Conservation (phyloP, 2,797 vertebrate genomes). For the Leptatherina wallacei region DNA sequence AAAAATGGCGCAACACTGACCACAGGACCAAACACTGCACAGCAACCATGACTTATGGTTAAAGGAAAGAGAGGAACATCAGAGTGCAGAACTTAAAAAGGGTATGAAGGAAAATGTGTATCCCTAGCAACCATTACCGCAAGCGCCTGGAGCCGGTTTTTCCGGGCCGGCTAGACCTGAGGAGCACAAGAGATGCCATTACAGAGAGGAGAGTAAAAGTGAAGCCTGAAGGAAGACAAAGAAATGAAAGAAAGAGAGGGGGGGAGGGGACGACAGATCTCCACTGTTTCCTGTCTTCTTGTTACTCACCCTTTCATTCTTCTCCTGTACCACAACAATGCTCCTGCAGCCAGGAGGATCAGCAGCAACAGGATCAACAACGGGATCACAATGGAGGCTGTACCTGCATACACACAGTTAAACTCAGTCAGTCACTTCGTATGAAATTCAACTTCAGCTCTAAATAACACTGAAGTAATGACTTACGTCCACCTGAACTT, state of each 20-base stretch:
- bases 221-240: constrained; percentile 12
- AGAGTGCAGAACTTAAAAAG: constrained; percentile 50
- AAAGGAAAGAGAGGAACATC: constrained; percentile 43
- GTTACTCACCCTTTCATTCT: constrained; percentile 91
- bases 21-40: constrained; percentile 73
- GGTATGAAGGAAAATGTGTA: constrained; percentile 50
- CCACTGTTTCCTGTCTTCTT: not conserved
- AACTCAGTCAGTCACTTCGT: not conserved
- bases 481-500: constrained; percentile 86
- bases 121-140: constrained; percentile 82
- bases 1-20: constrained; percentile 63
- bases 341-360: constrained; percentile 85
- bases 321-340: constrained; percentile 90
- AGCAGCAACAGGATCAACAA: constrained; percentile 87
- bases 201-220: constrained; percentile 63
- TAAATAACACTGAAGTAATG: not conserved
- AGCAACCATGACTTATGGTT: constrained; percentile 65
- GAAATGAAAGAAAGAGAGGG: constrained; percentile 20
- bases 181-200: constrained; percentile 78
- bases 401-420: constrained; percentile 74
- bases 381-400: constrained; percentile 89
- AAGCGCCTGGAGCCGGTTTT: constrained; percentile 80
- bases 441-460: not conserved
- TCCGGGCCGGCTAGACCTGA: constrained; percentile 83
- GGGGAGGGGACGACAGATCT: constrained; percentile 22